These are phyloP conservation scores for Lysandra bellargus DNA, from an alignment of 2,888 invertebrate genomes.

Conservation along the genomic window DNA sequence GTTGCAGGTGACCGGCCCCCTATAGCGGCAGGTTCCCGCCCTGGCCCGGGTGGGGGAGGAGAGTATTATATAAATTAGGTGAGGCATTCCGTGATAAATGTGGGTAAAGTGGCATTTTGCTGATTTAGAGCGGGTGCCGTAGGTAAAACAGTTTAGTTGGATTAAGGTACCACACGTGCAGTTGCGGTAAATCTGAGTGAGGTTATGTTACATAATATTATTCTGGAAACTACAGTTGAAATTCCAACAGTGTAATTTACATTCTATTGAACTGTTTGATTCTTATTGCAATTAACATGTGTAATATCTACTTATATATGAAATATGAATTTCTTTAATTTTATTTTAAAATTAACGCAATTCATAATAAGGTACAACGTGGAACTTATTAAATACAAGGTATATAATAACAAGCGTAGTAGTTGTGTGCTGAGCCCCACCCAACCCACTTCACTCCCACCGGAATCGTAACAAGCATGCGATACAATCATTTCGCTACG, in stretches of 20 bases:
- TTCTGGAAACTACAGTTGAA: not conserved
- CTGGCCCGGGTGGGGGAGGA: constrained; percentile 75
- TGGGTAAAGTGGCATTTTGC: constrained; percentile 16
- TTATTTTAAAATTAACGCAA: too few relatives aligned
- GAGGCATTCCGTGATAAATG: constrained; percentile 49
- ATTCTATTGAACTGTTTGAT: too few relatives aligned
- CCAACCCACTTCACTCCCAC: not conserved
- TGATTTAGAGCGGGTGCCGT: not conserved
- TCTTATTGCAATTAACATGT: too few relatives aligned
- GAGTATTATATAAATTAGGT: constrained; percentile 64
- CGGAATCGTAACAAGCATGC: constrained; percentile 13
- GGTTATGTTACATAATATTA: not conserved
- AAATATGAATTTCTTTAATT: too few relatives aligned
- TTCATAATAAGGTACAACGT: not conserved
- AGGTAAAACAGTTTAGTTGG: not conserved
- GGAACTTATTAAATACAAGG: not conserved
- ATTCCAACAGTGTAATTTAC: not conserved
- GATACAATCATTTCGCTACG: constrained; percentile 14
- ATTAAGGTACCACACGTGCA: not conserved
- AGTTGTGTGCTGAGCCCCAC: not conserved
- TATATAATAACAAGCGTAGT: not conserved
- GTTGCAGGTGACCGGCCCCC: constrained; percentile 73
- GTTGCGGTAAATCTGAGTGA: not conserved
- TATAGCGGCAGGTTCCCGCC: constrained; percentile 78
- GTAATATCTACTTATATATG: too few relatives aligned